These are phyloP conservation scores for Zaprionus lachaisei DNA, from an alignment of 1,140 invertebrate genomes.

Conservation along the genomic window DNA sequence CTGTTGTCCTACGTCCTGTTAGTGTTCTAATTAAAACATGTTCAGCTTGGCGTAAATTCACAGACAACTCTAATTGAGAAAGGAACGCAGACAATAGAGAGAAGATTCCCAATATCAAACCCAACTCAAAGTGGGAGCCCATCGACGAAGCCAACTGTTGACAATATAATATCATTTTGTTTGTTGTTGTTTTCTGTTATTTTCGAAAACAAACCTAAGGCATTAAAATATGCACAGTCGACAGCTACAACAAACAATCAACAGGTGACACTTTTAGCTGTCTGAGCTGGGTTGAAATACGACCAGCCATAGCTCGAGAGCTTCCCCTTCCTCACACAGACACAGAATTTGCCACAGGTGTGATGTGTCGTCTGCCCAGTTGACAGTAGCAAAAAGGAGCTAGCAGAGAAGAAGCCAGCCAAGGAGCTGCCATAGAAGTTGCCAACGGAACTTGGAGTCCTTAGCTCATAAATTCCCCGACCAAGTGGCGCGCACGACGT, in stretches of 20 bases:
- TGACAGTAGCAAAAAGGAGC: conserved; percentile 39
- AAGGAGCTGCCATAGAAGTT: background rate
- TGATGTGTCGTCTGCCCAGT: conserved; percentile 14
- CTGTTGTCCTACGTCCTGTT: background rate
- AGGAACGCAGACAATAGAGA: background rate
- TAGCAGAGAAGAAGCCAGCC: conserved; percentile 7
- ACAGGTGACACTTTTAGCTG: conserved; percentile 45
- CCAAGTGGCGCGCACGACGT: background rate
- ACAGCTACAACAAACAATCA: conserved; percentile 41
- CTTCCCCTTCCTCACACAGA: background rate
- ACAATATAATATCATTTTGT: conserved; percentile 21
- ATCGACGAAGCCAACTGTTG: conserved; percentile 15
- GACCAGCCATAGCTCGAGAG: conserved; percentile 4
- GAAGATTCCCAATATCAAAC: background rate
- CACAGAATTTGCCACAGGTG: conserved; percentile 27
- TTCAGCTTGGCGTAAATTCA: background rate
- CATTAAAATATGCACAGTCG: conserved; percentile 32
- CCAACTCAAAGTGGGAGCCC: conserved; percentile 24
- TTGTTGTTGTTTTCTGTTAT: background rate
- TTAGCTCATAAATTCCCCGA: background rate
- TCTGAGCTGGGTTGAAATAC: conserved; percentile 27
- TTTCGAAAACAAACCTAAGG: conserved; percentile 24
- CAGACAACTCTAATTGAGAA: conserved; percentile 29
- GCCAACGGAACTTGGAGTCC: background rate
- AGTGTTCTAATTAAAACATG: background rate